Evolutionary conservation across 35 echinoderm and acorn worm genomes (phyloP).

Genomic region (Ophiothrix spiculata): DNA sequence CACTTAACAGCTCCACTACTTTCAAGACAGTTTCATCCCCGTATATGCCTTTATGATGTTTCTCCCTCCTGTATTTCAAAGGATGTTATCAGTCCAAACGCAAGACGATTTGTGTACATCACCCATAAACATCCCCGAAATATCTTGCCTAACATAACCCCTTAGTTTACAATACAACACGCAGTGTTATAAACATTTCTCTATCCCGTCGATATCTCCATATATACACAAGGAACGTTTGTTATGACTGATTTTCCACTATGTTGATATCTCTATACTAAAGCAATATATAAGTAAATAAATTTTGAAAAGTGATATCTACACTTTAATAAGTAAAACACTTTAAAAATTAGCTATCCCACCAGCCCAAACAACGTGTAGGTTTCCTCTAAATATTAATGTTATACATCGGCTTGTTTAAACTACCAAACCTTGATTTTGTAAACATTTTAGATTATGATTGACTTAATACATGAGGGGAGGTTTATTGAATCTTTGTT

Average conservation of each 20-base stretch:
- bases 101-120: too few species aligned
- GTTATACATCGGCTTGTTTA: neutral
- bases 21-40: too few species aligned
- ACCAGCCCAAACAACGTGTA: neutral
- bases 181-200: neutral
- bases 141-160: neutral
- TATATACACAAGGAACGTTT: neutral
- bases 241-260: neutral
- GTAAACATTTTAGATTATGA: neutral
- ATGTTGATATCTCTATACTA: neutral
- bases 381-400: neutral
- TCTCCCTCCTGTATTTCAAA: too few species aligned
- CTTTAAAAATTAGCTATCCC: neutral
- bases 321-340: neutral
- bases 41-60: too few species aligned
- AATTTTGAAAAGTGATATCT: neutral
- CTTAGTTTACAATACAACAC: slow-evolving; percentile 7
- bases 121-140: too few species aligned
- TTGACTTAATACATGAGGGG: neutral
- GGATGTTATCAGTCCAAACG: too few species aligned
- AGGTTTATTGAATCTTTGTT: slow-evolving; percentile 7
- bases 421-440: neutral
- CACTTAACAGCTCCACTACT: too few species aligned
- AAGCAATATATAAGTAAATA: slow-evolving; percentile 10
- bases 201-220: neutral